Percentiles rank a stretch among this genome's conserved stretches.
phyloP scores from a whole-genome alignment of 2,888 invertebrate genomes.

The Odontocerum albicorne region DNA sequence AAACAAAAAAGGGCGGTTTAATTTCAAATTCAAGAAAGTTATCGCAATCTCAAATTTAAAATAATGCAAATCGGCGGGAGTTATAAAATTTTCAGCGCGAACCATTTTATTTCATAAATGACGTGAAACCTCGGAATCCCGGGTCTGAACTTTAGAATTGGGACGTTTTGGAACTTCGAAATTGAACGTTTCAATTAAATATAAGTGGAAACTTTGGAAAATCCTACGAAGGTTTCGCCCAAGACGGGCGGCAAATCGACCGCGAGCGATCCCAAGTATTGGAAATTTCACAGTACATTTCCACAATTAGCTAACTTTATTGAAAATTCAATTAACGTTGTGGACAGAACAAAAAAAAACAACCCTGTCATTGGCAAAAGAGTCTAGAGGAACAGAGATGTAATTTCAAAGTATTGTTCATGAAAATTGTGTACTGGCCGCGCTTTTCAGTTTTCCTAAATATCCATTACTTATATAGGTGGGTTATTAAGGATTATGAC shows the following conservation, averaged over 20 bases:
- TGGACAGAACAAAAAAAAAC: constrained; percentile 20
- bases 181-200: constrained; percentile 14
- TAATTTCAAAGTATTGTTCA: too few species aligned
- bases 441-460: too few species aligned
- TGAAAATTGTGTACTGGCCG: too few species aligned
- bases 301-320: constrained; percentile 33
- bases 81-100: constrained; percentile 7
- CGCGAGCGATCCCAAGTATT: constrained; percentile 25
- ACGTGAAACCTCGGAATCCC: too few species aligned
- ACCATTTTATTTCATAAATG: too few species aligned
- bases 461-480: too few species aligned
- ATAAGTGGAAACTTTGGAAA: constrained; percentile 1
- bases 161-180: constrained; percentile 2
- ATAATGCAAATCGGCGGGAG: constrained; percentile 5
- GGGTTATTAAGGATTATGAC: too few species aligned
- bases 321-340: constrained; percentile 30
- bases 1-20: too few species aligned
- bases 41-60: constrained; percentile 7
- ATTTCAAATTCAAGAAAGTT: too few species aligned
- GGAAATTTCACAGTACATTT: constrained; percentile 32
- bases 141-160: too few species aligned
- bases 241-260: constrained; percentile 22
- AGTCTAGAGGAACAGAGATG: too few species aligned
- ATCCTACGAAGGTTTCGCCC: constrained; percentile 3
- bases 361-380: not conserved